Percentiles rank a stretch among this genome's conserved stretches.
phyloP scores from a whole-genome alignment of 2,797 vertebrate species.

The Lepilemur ruficaudatus region DNA sequence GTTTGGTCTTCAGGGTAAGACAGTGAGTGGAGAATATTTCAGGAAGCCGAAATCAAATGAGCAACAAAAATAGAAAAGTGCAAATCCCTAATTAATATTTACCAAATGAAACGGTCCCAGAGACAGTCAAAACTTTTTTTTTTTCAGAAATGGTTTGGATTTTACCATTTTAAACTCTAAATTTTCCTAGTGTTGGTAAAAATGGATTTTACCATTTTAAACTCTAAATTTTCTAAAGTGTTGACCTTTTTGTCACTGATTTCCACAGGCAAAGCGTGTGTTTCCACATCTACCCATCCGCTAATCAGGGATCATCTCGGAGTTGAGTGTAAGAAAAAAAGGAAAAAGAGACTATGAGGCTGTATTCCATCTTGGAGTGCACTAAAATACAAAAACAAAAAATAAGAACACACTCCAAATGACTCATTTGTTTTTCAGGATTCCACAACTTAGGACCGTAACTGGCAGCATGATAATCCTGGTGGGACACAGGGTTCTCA shows the following conservation, averaged over 20 bases:
- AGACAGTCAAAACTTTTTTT: neutral
- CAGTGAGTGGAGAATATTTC: neutral
- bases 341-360: conserved; percentile 19
- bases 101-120: neutral
- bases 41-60: conserved; percentile 3
- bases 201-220: conserved; percentile 6
- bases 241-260: neutral
- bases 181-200: neutral
- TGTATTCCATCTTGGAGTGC: conserved; percentile 39
- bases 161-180: conserved; percentile 12
- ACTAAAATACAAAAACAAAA: conserved; percentile 45
- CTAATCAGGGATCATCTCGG: conserved; percentile 40
- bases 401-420: conserved; percentile 50
- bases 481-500: conserved; percentile 77
- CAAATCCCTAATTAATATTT: conserved; percentile 3
- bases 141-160: neutral
- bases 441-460: conserved; percentile 66
- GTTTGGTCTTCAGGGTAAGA: neutral
- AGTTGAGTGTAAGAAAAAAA: neutral
- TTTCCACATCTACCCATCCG: neutral
- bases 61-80: neutral
- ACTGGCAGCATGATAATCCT: conserved; percentile 73
- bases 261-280: neutral
- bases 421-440: conserved; percentile 64
- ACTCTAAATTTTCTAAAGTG: neutral